A percentile compares a stretch with the other conserved stretches of the same genome.
Evolutionary conservation across 2,888 invertebrate genomes (phyloP).

Genomic region (Hipparchia semele): DNA sequence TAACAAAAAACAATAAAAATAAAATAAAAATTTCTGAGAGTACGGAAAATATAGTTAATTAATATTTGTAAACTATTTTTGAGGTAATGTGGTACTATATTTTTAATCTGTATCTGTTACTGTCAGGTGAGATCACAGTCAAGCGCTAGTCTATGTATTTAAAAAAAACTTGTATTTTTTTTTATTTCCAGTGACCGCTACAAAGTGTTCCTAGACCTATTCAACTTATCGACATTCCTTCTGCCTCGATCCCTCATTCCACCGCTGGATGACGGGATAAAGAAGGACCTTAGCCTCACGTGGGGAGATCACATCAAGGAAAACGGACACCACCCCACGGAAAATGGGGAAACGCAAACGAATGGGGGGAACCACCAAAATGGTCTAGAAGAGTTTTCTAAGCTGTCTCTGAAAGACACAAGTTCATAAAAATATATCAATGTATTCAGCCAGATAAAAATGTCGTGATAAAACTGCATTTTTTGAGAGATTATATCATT

Average conservation of each 20-base stretch:
- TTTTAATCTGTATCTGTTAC: too few species aligned
- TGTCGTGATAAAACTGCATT: too few species aligned
- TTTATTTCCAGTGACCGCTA: constrained; percentile 95
- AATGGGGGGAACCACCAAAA: constrained; percentile 33
- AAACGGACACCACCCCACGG: constrained; percentile 42
- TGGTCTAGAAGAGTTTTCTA: constrained; percentile 11
- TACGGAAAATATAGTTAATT: too few species aligned
- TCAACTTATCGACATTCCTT: constrained; percentile 98
- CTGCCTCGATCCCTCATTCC: constrained; percentile 97
- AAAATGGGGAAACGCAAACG: constrained; percentile 34
- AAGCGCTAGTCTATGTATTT: too few species aligned
- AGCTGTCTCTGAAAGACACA: constrained; percentile 7
- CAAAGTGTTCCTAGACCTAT: constrained; percentile 98
- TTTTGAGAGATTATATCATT: too few species aligned
- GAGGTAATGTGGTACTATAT: too few species aligned
- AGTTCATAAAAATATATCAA: neutral
- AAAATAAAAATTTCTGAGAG: too few species aligned
- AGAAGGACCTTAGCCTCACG: constrained; percentile 85
- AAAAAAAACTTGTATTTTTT: neutral
- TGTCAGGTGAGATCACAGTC: too few species aligned
- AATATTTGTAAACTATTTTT: too few species aligned
- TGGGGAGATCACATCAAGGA: constrained; percentile 71
- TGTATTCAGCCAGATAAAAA: neutral
- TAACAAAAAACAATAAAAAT: too few species aligned
- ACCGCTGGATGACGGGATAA: constrained; percentile 92